Conservation (phyloP, 2,113 vertebrate species). For the Coregonus clupeaformis region DNA sequence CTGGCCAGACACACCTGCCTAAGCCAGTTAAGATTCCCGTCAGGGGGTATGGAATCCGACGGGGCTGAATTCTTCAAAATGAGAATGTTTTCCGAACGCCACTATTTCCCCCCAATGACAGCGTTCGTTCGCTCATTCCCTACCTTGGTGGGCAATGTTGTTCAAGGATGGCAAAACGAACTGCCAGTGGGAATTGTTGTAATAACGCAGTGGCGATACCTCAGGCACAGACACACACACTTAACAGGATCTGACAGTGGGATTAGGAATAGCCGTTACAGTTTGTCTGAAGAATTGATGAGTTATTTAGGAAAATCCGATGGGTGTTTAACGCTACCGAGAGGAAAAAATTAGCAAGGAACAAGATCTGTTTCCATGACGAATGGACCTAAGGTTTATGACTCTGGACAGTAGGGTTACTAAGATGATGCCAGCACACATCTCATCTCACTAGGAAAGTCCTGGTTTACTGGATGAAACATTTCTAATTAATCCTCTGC, state of each 20-base stretch:
- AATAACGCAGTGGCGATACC: constrained; percentile 47
- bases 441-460: no score
- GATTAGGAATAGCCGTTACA: constrained; percentile 61
- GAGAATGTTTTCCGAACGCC: constrained; percentile 37
- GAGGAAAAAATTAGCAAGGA: constrained; percentile 9
- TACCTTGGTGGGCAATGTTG: constrained; percentile 51
- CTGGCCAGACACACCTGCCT: constrained; percentile 45
- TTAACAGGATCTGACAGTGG: constrained; percentile 70
- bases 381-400: no score
- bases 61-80: constrained; percentile 39
- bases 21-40: constrained; percentile 37
- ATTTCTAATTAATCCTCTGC: no score
- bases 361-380: constrained; percentile 6
- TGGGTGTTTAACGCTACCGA: constrained; percentile 53
- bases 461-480: no score
- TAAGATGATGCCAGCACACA: no score
- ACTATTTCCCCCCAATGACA: constrained; percentile 55
- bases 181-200: constrained; percentile 57
- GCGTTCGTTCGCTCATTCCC: constrained; percentile 47
- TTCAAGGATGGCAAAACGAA: constrained; percentile 54
- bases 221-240: no score
- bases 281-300: constrained; percentile 69
- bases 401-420: no score
- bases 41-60: constrained; percentile 45
- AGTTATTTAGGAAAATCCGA: constrained; percentile 62